These are phyloP conservation scores for Xylophagus ater DNA, from an alignment of 2,888 invertebrate species.

Conservation along the genomic window DNA sequence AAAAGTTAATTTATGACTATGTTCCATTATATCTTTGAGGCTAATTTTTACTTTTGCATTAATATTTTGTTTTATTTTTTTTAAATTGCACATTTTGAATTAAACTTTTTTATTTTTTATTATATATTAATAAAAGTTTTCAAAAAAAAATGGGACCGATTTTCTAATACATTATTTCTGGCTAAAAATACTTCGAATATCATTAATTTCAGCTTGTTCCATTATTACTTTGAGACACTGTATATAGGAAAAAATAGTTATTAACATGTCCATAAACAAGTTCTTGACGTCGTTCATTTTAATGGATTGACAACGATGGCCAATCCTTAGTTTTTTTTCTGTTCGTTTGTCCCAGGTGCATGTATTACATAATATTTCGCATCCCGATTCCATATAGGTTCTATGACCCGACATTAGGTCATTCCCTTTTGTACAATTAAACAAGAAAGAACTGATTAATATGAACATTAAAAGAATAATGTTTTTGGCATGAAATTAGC, in stretches of 20 bases:
- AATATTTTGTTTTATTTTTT: too few species aligned
- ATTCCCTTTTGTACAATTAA: background rate
- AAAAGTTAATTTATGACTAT: too few species aligned
- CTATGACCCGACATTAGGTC: constrained; percentile 12
- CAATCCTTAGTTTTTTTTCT: constrained; percentile 6
- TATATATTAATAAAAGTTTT: too few species aligned
- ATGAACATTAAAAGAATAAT: background rate
- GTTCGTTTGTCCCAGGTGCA: too few species aligned
- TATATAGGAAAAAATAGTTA: constrained; percentile 6
- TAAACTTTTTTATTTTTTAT: too few species aligned
- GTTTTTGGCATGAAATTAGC: background rate
- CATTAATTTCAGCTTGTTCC: background rate
- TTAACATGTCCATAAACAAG: background rate
- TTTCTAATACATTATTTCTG: too few species aligned
- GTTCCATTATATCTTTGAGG: too few species aligned
- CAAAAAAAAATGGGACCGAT: too few species aligned
- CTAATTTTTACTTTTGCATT: too few species aligned
- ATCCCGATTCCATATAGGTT: constrained; percentile 6
- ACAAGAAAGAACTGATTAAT: background rate
- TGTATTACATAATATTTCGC: too few species aligned
- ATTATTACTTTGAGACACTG: constrained; percentile 3
- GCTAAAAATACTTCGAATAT: background rate
- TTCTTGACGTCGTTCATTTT: background rate
- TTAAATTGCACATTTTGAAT: too few species aligned
- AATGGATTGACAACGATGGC: background rate